These are phyloP conservation scores for Pegoplata infirma DNA, from an alignment of 2,888 invertebrate genomes.

Conservation along the genomic window DNA sequence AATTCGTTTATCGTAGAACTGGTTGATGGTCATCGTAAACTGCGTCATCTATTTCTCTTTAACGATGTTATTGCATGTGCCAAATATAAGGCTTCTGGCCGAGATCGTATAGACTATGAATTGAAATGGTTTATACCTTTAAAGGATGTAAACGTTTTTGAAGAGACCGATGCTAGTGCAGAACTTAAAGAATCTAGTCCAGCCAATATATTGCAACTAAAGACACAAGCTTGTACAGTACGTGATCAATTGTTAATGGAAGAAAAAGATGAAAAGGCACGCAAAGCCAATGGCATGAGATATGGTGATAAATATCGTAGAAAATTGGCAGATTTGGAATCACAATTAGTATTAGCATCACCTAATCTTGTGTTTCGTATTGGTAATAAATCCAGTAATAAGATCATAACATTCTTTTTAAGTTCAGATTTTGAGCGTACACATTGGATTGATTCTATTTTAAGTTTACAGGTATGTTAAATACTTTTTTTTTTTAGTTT, in stretches of 20 bases:
- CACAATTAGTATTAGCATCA: conserved; percentile 92
- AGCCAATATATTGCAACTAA: conserved; percentile 89
- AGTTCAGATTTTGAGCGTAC: conserved; percentile 96
- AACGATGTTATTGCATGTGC: conserved; percentile 97
- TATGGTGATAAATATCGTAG: conserved; percentile 91
- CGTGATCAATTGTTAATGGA: conserved; percentile 91
- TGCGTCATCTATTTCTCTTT: conserved; percentile 95
- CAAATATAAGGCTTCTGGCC: conserved; percentile 93
- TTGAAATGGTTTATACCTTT: conserved; percentile 96
- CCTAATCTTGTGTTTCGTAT: conserved; percentile 93
- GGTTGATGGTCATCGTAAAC: conserved; percentile 91
- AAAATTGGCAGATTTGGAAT: conserved; percentile 93
- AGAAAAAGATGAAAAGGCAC: conserved; percentile 83
- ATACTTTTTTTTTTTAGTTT: neutral
- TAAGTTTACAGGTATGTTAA: conserved; percentile 80
- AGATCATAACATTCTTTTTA: conserved; percentile 90
- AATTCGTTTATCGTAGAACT: conserved; percentile 96
- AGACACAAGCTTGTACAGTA: conserved; percentile 91
- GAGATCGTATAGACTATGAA: conserved; percentile 94
- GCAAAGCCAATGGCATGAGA: conserved; percentile 77
- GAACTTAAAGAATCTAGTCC: conserved; percentile 87
- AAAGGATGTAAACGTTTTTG: conserved; percentile 87
- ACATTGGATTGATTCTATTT: conserved; percentile 96
- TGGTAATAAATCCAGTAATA: conserved; percentile 84
- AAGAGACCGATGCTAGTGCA: conserved; percentile 80